Percentiles rank a stretch among this genome's conserved stretches.
phyloP scores from a whole-genome alignment of 2,888 invertebrate genomes.

The Cantharis flavilabris region DNA sequence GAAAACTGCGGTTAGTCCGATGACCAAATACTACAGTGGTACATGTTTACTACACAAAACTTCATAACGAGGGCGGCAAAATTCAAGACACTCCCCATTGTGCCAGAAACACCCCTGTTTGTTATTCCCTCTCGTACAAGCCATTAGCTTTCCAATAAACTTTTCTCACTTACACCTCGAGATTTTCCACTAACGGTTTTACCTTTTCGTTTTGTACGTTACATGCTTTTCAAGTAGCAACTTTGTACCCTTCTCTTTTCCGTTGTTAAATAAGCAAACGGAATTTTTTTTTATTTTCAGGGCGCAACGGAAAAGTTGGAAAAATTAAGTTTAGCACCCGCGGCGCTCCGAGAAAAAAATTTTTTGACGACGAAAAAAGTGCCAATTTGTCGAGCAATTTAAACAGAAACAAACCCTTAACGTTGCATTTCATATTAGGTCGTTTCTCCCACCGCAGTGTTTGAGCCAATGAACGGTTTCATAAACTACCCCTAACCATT shows the following conservation, averaged over 20 bases:
- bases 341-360: not conserved
- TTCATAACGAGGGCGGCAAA: slow-evolving; percentile 50
- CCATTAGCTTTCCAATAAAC: slow-evolving; percentile 23
- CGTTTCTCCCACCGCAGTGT: slow-evolving; percentile 35
- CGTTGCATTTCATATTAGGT: slow-evolving; percentile 34
- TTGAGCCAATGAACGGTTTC: slow-evolving; percentile 40
- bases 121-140: slow-evolving; percentile 25
- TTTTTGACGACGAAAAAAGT: not conserved
- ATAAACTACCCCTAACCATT: slow-evolving; percentile 44
- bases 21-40: slow-evolving; percentile 43
- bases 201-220: slow-evolving; percentile 34
- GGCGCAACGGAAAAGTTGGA: not conserved
- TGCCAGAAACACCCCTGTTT: slow-evolving; percentile 49
- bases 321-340: not conserved
- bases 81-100: slow-evolving; percentile 53
- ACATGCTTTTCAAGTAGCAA: slow-evolving; percentile 35
- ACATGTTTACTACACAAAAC: slow-evolving; percentile 44
- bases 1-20: slow-evolving; percentile 42
- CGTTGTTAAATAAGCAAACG: not conserved
- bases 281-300: not conserved
- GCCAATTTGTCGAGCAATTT: slow-evolving; percentile 20
- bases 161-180: slow-evolving; percentile 25
- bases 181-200: slow-evolving; percentile 33
- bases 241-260: slow-evolving; percentile 26
- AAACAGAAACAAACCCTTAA: slow-evolving; percentile 25